Base-by-base conservation (phyloP, 37 sponge, comb jelly and placozoan genomes). In the Lycopodina hypogea region DNA sequence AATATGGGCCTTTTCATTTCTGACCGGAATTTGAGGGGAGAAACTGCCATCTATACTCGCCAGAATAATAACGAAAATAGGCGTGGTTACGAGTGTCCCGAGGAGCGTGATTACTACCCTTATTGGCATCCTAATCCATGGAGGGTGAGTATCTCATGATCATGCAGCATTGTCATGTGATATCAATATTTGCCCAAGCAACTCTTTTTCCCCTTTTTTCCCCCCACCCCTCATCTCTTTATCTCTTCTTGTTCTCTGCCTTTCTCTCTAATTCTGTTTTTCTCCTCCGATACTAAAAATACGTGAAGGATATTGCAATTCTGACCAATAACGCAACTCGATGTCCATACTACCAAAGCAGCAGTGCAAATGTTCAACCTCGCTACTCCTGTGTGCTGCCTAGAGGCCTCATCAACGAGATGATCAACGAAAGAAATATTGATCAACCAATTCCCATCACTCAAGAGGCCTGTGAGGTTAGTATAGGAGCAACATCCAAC, bases 121-220 rank as follows among this genome's bases (percentile, higher is more conserved):
- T 98, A 98, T 88, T 98, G 99, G 99, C 92, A 93, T 77, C 96
- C 94, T 28, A 89, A 96, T 24, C 99, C 94, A 57, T 98, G 99
- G 99, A 96, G 78, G 80, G 96, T 92, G 63, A 85, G 92, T 71
- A 66, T 61, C n/a, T 42, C 4, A 41, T 57, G 68, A 77, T 48
- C 6, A 28, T 6, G 6, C 29, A 28, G 4, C 61, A 7, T 26
- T 71, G 71, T 71, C 18, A 19, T 26, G 34, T 12, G 71, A 28
- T 42, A 71, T 37, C 18, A 32, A 65, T 15, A 8, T 32, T 7
- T 52, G 32, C 21, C 29, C 14, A 1, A 30, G 1, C 56, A 56
- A 14, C 19, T 9, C 2, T 35, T 14, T 30, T 73, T 19, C 6
- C 30, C 35, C 42, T 73, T 15, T 61, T 40, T 23, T 33, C 28